Conservation (phyloP, 2,113 vertebrate species). For the Misgurnus anguillicaudatus region DNA sequence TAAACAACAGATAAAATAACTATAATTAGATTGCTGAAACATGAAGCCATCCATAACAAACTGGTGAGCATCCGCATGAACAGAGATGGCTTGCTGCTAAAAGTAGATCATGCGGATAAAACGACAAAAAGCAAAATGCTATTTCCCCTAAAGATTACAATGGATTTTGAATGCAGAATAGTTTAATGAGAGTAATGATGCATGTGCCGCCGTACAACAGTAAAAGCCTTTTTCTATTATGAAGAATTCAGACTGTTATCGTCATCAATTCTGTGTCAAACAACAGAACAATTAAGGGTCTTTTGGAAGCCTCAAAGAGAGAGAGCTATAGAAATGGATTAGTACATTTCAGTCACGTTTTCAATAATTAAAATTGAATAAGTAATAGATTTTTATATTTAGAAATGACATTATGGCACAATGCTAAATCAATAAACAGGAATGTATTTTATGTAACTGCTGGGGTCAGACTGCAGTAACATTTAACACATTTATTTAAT, state of each 20-base stretch:
- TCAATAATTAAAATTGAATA: neutral
- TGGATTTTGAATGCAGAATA: conserved; percentile 1
- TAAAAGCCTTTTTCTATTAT: conserved; percentile 8
- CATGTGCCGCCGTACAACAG: conserved; percentile 8
- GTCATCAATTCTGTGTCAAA: conserved; percentile 8
- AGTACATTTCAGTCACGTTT: conserved; percentile 32
- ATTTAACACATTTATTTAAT: neutral
- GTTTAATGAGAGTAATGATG: conserved; percentile 30
- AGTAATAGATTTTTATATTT: conserved; percentile 11
- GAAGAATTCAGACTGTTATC: neutral
- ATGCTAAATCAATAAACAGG: neutral
- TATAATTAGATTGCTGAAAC: conserved; percentile 8
- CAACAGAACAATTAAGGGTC: conserved; percentile 9
- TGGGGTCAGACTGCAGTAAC: neutral
- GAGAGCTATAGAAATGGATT: conserved; percentile 25
- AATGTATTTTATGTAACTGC: neutral
- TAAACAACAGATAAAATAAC: conserved; percentile 1
- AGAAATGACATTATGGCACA: neutral
- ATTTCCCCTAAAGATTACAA: conserved; percentile 19
- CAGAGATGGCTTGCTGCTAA: neutral
- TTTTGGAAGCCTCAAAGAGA: neutral
- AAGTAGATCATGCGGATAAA: neutral
- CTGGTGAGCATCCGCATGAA: neutral
- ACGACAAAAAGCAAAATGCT: neutral
- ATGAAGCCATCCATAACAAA: conserved; percentile 4